Evolutionary conservation across 2,113 vertebrate species (phyloP).

Genomic region (Bufo gargarizans): DNA sequence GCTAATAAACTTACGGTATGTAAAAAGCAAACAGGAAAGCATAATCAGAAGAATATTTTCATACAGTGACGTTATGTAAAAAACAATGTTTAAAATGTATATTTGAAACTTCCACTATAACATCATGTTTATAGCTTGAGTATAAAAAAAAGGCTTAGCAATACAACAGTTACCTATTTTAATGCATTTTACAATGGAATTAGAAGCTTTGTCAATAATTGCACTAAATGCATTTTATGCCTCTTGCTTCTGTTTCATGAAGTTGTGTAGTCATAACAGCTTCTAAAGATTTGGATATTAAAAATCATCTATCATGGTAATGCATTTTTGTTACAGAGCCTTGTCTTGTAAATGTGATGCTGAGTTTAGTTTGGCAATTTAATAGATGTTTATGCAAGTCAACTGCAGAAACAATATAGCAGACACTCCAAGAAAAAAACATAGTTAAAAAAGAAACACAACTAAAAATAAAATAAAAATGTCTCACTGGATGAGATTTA

Average conservation of each 20-base stretch:
- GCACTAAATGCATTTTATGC: conserved; percentile 1
- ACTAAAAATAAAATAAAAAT: neutral
- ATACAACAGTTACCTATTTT: neutral
- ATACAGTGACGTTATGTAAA: neutral
- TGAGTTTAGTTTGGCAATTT: neutral
- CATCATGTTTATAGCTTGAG: neutral
- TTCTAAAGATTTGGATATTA: conserved; percentile 30
- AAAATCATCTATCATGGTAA: neutral
- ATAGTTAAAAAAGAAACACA: neutral
- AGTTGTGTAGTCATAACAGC: neutral
- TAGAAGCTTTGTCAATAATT: conserved; percentile 30
- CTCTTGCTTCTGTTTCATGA: conserved; percentile 13
- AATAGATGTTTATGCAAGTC: neutral
- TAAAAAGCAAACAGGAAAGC: neutral
- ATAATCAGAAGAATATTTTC: neutral
- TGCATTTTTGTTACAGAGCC: neutral
- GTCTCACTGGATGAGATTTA: too few relatives aligned
- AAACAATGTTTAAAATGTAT: neutral
- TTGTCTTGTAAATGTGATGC: conserved; percentile 10
- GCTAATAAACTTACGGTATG: neutral
- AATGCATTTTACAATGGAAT: conserved; percentile 22
- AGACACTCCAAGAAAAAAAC: neutral
- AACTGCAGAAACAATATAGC: neutral
- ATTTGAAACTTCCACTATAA: neutral
- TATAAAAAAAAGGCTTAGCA: neutral